Evolutionary conservation across 2,113 vertebrate species (phyloP).

Genomic region (Xenus cinereus): DNA sequence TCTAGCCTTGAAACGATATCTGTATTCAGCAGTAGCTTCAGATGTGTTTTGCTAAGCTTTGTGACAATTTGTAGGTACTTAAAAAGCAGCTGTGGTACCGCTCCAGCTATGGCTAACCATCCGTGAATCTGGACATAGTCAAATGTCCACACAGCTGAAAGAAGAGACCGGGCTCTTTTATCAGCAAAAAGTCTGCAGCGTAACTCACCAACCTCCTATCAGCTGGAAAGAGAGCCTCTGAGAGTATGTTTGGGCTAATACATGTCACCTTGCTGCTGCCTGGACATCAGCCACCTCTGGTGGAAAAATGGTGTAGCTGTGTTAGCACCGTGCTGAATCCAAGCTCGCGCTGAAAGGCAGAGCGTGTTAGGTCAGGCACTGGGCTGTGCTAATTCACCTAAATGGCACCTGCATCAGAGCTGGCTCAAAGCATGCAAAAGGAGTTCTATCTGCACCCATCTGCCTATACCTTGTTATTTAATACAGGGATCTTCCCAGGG

Average conservation of each 20-base stretch:
- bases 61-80: background rate
- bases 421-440: background rate
- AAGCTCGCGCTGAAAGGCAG: background rate
- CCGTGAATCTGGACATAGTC: background rate
- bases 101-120: fast-evolving
- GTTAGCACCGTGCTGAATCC: background rate
- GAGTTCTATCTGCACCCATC: background rate
- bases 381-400: background rate
- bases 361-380: background rate
- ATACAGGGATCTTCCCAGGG: background rate
- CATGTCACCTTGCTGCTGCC: background rate
- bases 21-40: background rate
- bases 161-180: background rate
- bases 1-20: background rate
- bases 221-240: background rate
- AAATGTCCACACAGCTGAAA: background rate
- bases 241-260: background rate
- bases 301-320: background rate
- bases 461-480: background rate
- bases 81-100: background rate
- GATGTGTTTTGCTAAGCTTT: background rate
- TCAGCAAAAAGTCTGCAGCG: background rate
- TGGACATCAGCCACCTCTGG: background rate
- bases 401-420: background rate
- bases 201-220: background rate